Conservation (phyloP, 2,888 invertebrate genomes). For the Aphrophora alni region DNA sequence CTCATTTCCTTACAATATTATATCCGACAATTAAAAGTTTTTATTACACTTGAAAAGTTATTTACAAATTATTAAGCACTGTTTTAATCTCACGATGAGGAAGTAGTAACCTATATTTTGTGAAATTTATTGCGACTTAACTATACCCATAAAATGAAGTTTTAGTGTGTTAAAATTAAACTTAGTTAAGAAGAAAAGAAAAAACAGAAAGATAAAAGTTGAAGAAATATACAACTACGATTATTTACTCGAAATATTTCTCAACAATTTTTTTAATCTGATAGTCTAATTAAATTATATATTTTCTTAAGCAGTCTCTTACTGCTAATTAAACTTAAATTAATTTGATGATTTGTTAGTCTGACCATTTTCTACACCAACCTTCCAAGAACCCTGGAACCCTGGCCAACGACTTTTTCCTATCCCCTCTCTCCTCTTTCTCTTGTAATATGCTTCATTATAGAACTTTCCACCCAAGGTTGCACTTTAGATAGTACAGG, state of each 20-base stretch:
- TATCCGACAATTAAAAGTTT: conserved; percentile 6
- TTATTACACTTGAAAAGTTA: neutral
- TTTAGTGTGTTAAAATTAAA: neutral
- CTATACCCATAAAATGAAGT: neutral
- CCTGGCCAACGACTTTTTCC: too few species aligned
- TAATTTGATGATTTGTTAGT: neutral
- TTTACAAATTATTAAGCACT: neutral
- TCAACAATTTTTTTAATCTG: neutral
- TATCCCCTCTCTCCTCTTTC: too few species aligned
- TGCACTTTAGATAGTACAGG: too few species aligned
- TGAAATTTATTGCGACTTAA: neutral
- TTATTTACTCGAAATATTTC: neutral
- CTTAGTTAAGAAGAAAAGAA: neutral
- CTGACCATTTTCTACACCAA: too few species aligned
- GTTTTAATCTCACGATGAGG: neutral
- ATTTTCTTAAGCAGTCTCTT: neutral
- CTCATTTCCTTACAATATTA: neutral
- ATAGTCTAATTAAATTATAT: neutral
- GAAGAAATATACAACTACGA: neutral
- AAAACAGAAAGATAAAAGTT: neutral
- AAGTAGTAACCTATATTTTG: neutral
- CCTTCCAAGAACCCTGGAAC: too few species aligned
- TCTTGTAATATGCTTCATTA: too few species aligned
- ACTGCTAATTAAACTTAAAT: neutral
- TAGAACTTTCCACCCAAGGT: too few species aligned